Percentiles rank a stretch among this genome's conserved stretches.
phyloP scores from a whole-genome alignment of 2,113 vertebrate genomes.

The Forbesichthys agassizii region DNA sequence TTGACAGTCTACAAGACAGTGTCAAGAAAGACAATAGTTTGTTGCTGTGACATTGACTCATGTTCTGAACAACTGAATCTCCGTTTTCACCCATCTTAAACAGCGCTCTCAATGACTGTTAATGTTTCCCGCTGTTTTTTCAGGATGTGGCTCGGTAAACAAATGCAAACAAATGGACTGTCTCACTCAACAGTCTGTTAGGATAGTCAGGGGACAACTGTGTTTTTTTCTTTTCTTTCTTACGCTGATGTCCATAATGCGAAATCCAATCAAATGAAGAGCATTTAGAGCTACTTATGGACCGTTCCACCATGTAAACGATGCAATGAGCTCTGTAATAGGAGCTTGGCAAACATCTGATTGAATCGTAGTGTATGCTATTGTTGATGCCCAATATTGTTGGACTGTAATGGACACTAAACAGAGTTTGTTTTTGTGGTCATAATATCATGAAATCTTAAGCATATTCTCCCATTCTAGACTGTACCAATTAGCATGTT shows the following conservation, averaged over 20 bases:
- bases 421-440: constrained; percentile 65
- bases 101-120: constrained; percentile 54
- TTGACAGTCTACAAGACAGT: constrained; percentile 23
- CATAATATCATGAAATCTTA: constrained; percentile 63
- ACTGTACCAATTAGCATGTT: constrained; percentile 49
- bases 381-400: constrained; percentile 67
- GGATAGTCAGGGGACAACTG: constrained; percentile 72
- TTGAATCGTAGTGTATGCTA: constrained; percentile 74
- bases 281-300: constrained; percentile 80
- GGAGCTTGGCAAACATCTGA: constrained; percentile 72
- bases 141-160: constrained; percentile 71
- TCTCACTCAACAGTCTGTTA: constrained; percentile 76
- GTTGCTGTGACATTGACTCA: constrained; percentile 31
- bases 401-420: constrained; percentile 70
- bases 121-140: constrained; percentile 62
- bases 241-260: constrained; percentile 78
- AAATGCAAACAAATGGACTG: constrained; percentile 75
- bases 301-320: constrained; percentile 76
- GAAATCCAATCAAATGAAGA: constrained; percentile 80
- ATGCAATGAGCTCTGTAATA: constrained; percentile 74
- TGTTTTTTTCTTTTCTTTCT: constrained; percentile 68
- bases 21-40: constrained; percentile 22
- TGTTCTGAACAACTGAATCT: constrained; percentile 49
- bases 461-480: constrained; percentile 57
- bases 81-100: constrained; percentile 63